Evolutionary conservation across 2,797 vertebrate genomes (phyloP).

Genomic region (Crocodylus rhombifer): DNA sequence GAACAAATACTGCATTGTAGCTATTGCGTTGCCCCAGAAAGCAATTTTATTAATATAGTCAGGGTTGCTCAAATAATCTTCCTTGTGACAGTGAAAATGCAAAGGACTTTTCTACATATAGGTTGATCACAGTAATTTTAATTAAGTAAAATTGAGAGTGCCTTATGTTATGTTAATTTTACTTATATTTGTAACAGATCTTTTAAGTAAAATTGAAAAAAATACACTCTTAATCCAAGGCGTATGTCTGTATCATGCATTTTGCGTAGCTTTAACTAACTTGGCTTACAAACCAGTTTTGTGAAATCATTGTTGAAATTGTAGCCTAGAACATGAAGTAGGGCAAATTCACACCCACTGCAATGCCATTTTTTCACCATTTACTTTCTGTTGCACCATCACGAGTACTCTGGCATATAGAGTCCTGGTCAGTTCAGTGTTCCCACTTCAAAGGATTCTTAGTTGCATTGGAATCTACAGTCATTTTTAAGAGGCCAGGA

Average conservation of each 20-base stretch:
- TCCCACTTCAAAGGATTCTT: background rate
- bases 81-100: background rate
- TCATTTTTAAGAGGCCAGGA: background rate
- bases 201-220: background rate
- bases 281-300: background rate
- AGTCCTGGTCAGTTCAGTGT: background rate
- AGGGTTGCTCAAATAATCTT: background rate
- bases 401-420: background rate
- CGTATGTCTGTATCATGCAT: background rate
- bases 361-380: background rate
- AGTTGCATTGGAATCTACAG: rapidly evolving
- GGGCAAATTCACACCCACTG: background rate
- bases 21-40: background rate
- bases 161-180: background rate
- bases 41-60: background rate
- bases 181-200: background rate
- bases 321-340: background rate
- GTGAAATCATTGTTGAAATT: background rate
- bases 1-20: background rate
- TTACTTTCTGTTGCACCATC: background rate
- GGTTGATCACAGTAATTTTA: background rate
- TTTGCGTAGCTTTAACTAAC: background rate
- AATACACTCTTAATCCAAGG: background rate
- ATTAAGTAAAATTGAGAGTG: background rate
- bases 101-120: background rate